Evolutionary conservation across 2,797 vertebrate species (phyloP).

Genomic region (Tenualosa ilisha): DNA sequence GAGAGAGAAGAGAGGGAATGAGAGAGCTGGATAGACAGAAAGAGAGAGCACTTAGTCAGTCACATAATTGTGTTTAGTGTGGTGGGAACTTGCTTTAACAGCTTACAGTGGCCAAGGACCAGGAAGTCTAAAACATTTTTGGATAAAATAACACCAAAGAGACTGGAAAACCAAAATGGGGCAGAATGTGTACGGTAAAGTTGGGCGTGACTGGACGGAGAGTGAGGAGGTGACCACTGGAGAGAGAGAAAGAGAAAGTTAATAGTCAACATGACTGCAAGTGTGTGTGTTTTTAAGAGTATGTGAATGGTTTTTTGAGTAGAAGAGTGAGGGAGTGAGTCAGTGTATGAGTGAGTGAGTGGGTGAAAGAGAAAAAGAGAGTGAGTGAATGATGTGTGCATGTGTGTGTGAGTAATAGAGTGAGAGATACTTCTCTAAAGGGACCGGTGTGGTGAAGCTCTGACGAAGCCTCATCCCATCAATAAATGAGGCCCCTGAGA

Average conservation of each 20-base stretch:
- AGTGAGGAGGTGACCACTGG: background rate
- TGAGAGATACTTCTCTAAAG: background rate
- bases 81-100: background rate
- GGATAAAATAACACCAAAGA: background rate
- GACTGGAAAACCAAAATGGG: background rate
- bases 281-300: background rate
- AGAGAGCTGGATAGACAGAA: too few species aligned
- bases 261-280: background rate
- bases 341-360: background rate
- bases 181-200: background rate
- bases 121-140: background rate
- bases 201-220: background rate
- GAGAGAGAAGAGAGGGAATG: background rate
- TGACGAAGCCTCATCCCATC: conserved; percentile 55
- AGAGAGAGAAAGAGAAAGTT: background rate
- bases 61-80: too few species aligned
- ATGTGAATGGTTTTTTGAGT: background rate
- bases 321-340: background rate
- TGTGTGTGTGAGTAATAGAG: background rate
- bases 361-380: background rate
- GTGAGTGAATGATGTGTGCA: background rate
- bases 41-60: background rate
- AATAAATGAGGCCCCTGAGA: conserved; percentile 70
- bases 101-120: conserved; percentile 13
- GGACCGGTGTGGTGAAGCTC: conserved; percentile 53